A percentile compares a stretch with the other conserved stretches of the same genome.
These are phyloP conservation scores for Fabriciana adippe DNA, from an alignment of 2,888 invertebrate species.

Conservation along the genomic window DNA sequence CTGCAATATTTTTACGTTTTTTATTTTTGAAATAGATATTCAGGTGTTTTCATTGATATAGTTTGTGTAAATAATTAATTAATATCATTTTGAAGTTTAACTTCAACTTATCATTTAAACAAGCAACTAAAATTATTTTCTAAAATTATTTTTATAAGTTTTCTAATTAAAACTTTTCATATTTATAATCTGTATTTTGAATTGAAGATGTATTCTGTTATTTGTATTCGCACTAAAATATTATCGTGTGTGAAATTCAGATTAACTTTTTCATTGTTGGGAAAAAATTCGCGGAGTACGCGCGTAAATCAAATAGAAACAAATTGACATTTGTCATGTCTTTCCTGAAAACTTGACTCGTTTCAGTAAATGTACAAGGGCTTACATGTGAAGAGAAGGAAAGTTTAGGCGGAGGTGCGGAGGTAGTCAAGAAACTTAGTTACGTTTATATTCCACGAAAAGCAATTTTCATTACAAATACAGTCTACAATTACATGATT, in stretches of 20 bases:
- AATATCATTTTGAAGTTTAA: background rate
- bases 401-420: slow-evolving; percentile 22
- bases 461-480: slow-evolving; percentile 11
- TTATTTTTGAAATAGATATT: no score
- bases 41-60: no score
- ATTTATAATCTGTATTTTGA: background rate
- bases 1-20: background rate
- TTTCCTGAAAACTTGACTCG: slow-evolving; percentile 26
- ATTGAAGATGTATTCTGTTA: background rate
- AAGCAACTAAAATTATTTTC: background rate
- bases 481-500: slow-evolving; percentile 11
- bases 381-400: slow-evolving; percentile 16
- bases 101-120: background rate
- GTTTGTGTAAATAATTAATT: no score
- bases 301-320: slow-evolving; percentile 26
- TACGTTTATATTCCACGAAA: slow-evolving; percentile 1
- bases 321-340: slow-evolving; percentile 34
- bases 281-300: slow-evolving; percentile 8
- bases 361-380: slow-evolving; percentile 20
- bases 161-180: slow-evolving; percentile 7
- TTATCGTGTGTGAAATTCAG: background rate
- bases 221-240: slow-evolving; percentile 3
- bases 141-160: background rate
- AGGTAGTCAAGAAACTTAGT: slow-evolving; percentile 19
- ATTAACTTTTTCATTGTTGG: slow-evolving; percentile 15